Evolutionary conservation across 2,888 invertebrate species (phyloP).

Genomic region (Polydesmus complanatus): DNA sequence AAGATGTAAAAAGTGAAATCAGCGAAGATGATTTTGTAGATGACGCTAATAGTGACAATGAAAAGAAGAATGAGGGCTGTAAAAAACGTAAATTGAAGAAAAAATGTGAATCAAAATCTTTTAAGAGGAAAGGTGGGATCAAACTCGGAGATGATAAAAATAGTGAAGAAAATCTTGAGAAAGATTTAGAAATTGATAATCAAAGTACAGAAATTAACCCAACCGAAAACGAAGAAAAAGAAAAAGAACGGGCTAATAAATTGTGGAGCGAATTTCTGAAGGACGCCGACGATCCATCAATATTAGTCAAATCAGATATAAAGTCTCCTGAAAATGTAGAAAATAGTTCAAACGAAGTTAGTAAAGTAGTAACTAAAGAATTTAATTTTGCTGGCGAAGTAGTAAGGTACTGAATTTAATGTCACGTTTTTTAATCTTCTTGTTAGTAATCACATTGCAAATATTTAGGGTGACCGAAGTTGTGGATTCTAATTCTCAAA

Average conservation of each 20-base stretch:
- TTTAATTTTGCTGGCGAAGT: slow-evolving; percentile 83
- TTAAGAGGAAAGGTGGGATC: slow-evolving; percentile 10
- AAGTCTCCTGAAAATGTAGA: not conserved
- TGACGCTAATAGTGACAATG: not conserved
- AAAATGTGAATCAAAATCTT: not conserved
- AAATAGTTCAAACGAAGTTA: not conserved
- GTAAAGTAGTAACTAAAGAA: slow-evolving; percentile 29
- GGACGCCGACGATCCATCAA: slow-evolving; percentile 5
- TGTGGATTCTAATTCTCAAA: slow-evolving; percentile 10
- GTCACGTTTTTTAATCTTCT: not conserved
- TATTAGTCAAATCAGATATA: not conserved
- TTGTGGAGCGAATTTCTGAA: slow-evolving; percentile 11
- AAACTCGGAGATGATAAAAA: not conserved
- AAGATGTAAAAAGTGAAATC: slow-evolving; percentile 3
- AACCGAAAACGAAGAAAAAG: not conserved
- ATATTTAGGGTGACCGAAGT: slow-evolving; percentile 33
- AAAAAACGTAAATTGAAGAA: slow-evolving; percentile 2
- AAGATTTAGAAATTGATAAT: slow-evolving; percentile 1
- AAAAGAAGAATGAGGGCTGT: not conserved
- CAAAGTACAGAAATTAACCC: not conserved
- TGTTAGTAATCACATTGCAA: not conserved
- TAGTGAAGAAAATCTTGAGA: not conserved
- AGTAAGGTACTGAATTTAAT: slow-evolving; percentile 37
- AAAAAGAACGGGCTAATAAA: slow-evolving; percentile 4
- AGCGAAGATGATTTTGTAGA: slow-evolving; percentile 5